Conservation (phyloP, 2,888 invertebrate genomes). For the Marasmarcha lunaedactyla region DNA sequence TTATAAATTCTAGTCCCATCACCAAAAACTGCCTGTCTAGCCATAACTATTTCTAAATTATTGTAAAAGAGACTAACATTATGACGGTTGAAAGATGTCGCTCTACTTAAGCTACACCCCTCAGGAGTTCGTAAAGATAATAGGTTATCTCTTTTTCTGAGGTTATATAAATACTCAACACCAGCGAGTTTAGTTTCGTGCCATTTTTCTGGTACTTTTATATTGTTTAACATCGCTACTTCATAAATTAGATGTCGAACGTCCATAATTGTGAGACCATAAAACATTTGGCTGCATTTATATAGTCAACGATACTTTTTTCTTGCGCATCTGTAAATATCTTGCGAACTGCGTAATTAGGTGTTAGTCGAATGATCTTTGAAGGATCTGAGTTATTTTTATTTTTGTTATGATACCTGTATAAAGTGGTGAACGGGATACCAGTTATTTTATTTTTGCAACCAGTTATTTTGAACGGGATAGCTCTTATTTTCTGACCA, state of each 20-base stretch:
- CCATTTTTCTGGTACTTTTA: slow-evolving; percentile 7
- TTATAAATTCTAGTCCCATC: slow-evolving; percentile 27
- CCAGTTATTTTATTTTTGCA: slow-evolving; percentile 1
- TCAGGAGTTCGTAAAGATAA: slow-evolving; percentile 12
- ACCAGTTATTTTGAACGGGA: too few relatives aligned
- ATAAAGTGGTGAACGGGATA: slow-evolving; percentile 8
- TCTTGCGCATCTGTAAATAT: slow-evolving; percentile 1
- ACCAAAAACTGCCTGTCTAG: slow-evolving; percentile 14
- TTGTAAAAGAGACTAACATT: slow-evolving; percentile 3
- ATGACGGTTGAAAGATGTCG: slow-evolving; percentile 16
- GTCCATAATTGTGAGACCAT: slow-evolving; percentile 7
- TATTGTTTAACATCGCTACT: slow-evolving; percentile 11
- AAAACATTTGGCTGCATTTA: slow-evolving; percentile 11
- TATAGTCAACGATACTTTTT: not conserved
- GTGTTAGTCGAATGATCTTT: not conserved
- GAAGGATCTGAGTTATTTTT: slow-evolving; percentile 1
- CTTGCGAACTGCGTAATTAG: slow-evolving; percentile 4
- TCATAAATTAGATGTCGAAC: slow-evolving; percentile 13
- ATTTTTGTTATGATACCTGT: slow-evolving; percentile 9
- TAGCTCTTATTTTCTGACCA: slow-evolving; percentile 7
- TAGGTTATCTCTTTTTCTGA: slow-evolving; percentile 13
- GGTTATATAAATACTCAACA: slow-evolving; percentile 14
- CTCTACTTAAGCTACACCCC: slow-evolving; percentile 15
- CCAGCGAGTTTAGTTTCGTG: slow-evolving; percentile 19
- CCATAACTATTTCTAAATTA: slow-evolving; percentile 7